A percentile compares a stretch with the other conserved stretches of the same genome.
Conservation (phyloP, 2,797 vertebrate species). For the Lates japonicus region DNA sequence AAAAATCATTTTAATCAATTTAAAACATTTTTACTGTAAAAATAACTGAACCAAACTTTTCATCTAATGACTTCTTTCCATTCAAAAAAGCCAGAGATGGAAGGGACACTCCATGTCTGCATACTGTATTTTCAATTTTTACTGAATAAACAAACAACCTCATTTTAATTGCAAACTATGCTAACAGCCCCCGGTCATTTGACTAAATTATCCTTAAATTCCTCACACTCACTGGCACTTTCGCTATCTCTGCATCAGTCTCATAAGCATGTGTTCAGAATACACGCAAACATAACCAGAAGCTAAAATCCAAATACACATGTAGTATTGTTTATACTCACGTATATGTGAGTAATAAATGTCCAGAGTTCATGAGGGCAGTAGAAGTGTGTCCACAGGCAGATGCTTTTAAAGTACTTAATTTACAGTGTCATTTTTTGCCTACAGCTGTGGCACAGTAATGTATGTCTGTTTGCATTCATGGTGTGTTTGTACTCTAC, state of each 20-base stretch:
- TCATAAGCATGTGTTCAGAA: slow-evolving; percentile 41
- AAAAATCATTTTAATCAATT: neutral
- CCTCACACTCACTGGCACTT: slow-evolving; percentile 29
- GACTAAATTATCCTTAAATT: slow-evolving; percentile 43
- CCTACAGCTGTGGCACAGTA: slow-evolving; percentile 54
- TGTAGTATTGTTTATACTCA: slow-evolving; percentile 8
- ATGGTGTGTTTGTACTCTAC: slow-evolving; percentile 11
- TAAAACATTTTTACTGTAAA: neutral
- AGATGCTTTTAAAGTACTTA: slow-evolving; percentile 53
- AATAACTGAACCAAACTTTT: neutral
- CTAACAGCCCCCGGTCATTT: slow-evolving; percentile 52
- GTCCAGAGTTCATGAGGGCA: slow-evolving; percentile 35
- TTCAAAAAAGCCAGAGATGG: neutral
- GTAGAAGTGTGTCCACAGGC: slow-evolving; percentile 40
- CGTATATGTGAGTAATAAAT: slow-evolving; percentile 55
- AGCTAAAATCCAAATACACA: slow-evolving; percentile 40
- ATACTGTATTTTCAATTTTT: slow-evolving; percentile 24
- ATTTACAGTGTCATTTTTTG: slow-evolving; percentile 34
- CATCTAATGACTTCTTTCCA: neutral
- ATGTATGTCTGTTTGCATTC: slow-evolving; percentile 56
- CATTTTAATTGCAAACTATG: slow-evolving; percentile 60
- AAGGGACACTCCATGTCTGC: slow-evolving; percentile 8
- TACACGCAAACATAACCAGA: slow-evolving; percentile 41
- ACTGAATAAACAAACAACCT: slow-evolving; percentile 56
- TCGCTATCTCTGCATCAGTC: slow-evolving; percentile 2